Evolutionary conservation across 2,113 vertebrate genomes (phyloP).

Genomic region (Andinoacara biseriatus): DNA sequence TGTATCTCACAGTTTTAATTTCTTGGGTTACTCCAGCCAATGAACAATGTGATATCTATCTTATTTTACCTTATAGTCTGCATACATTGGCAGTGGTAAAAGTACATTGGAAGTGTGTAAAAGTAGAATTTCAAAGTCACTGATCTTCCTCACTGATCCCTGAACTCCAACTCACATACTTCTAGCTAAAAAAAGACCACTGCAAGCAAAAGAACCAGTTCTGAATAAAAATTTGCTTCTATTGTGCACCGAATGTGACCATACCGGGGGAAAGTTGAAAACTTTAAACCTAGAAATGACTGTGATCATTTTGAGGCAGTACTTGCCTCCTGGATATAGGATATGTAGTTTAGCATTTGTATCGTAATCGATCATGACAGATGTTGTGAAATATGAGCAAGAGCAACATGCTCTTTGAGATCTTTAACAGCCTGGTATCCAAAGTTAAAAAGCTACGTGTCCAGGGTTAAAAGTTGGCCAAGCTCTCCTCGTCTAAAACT

Average conservation of each 20-base stretch:
- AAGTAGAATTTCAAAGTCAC: background rate
- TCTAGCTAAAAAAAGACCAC: background rate
- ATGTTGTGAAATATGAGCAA: conserved; percentile 64
- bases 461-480: conserved; percentile 72
- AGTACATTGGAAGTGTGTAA: background rate
- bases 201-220: conserved; percentile 34
- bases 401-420: conserved; percentile 65
- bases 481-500: conserved; percentile 65
- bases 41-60: background rate
- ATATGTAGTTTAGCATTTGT: conserved; percentile 37
- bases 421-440: conserved; percentile 68
- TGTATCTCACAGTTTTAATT: background rate
- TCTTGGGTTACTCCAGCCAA: background rate
- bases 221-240: conserved; percentile 9
- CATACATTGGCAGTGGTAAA: background rate
- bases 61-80: background rate
- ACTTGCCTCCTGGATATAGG: conserved; percentile 62
- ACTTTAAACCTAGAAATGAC: conserved; percentile 39
- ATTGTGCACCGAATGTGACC: conserved; percentile 18
- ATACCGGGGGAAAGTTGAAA: conserved; percentile 17
- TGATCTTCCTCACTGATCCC: background rate
- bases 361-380: conserved; percentile 72
- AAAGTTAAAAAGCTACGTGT: conserved; percentile 66
- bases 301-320: conserved; percentile 43
- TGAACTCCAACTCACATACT: background rate